Evolutionary conservation across 2,113 vertebrate genomes (phyloP).

Genomic region (Ptilorrhoa leucosticta): DNA sequence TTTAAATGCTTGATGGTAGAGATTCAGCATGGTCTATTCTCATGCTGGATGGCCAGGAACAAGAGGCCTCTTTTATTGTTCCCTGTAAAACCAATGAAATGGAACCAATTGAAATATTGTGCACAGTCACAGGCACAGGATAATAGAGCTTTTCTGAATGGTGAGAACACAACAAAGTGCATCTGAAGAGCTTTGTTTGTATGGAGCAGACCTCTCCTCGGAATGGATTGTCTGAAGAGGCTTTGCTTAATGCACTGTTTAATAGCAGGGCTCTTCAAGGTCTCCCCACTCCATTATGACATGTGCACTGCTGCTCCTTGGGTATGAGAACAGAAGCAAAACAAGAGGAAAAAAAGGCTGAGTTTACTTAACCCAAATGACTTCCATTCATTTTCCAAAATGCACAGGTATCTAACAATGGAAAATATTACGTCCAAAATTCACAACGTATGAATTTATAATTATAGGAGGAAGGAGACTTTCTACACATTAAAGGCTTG

Average conservation of each 20-base stretch:
- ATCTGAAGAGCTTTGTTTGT: conserved; percentile 66
- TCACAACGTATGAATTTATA: background rate
- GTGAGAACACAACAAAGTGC: conserved; percentile 52
- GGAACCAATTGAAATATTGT: conserved; percentile 59
- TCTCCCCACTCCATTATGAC: conserved; percentile 18
- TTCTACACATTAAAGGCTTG: background rate
- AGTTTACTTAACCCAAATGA: conserved; percentile 28
- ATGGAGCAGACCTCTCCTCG: conserved; percentile 41
- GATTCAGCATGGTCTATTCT: background rate
- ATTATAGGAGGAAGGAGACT: background rate
- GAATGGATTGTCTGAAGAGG: conserved; percentile 46
- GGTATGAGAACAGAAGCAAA: conserved; percentile 10
- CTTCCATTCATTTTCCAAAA: conserved; percentile 14
- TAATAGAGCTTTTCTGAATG: conserved; percentile 43
- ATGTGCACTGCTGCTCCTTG: background rate
- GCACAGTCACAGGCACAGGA: conserved; percentile 22
- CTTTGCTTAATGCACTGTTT: conserved; percentile 62
- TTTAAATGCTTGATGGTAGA: background rate
- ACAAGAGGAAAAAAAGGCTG: background rate
- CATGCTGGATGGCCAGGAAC: conserved; percentile 24
- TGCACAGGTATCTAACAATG: background rate
- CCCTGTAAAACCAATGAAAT: conserved; percentile 46
- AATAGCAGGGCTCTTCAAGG: conserved; percentile 53
- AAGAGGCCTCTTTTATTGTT: conserved; percentile 40
- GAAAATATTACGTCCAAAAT: background rate